Evolutionary conservation across 2,113 vertebrate species (phyloP).

Genomic region (Daubentonia madagascariensis): DNA sequence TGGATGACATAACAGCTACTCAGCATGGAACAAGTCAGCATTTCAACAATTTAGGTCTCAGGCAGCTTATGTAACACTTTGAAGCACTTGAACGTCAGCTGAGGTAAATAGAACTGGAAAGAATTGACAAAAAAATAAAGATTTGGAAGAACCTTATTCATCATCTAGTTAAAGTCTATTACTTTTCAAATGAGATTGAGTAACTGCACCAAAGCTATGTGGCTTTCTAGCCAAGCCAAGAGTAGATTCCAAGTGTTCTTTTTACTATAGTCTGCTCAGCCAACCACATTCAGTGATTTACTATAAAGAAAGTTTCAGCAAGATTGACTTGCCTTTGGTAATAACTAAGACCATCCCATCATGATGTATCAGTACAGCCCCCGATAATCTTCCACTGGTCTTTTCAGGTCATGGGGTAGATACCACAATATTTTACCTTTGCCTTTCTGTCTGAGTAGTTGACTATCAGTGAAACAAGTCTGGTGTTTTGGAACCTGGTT

Average conservation of each 20-base stretch:
- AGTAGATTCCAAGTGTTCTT: background rate
- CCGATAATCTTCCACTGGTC: background rate
- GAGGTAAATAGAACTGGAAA: background rate
- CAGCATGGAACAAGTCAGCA: background rate
- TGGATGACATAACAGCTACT: background rate
- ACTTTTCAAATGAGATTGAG: background rate
- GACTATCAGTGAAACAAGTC: background rate
- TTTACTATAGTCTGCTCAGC: background rate
- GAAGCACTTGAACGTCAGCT: background rate
- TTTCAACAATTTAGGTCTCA: background rate
- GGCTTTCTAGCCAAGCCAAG: background rate
- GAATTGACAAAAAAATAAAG: background rate
- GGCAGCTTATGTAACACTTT: background rate
- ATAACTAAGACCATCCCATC: background rate
- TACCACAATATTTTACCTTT: background rate
- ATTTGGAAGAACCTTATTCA: conserved; percentile 15
- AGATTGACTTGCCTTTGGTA: background rate
- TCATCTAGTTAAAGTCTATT: conserved; percentile 1
- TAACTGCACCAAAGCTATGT: background rate
- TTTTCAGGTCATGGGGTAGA: background rate
- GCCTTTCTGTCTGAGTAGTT: background rate
- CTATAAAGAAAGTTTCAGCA: background rate
- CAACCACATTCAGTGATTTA: background rate
- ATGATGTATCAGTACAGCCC: background rate
- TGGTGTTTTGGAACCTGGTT: background rate